Evolutionary conservation across 2,888 invertebrate genomes (phyloP), one percentile per base, ranked within the genome.

Genomic region (Nomada lathburiana): DNA sequence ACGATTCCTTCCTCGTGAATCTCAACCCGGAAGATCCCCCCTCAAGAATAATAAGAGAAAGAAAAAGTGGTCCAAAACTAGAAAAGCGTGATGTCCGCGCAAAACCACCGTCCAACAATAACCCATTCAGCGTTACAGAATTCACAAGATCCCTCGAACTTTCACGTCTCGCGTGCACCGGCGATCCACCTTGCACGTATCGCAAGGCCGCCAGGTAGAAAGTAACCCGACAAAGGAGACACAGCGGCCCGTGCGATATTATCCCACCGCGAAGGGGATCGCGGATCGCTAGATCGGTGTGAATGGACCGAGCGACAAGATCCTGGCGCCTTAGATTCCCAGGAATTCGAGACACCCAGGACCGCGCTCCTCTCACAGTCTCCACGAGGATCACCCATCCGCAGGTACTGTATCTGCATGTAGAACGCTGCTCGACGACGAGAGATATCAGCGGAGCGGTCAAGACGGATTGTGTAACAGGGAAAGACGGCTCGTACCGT

Each of bases 401-500:
- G n/a, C 69, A 23, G 18, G 20, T n/a, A 23, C 60, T 20, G 53
- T 2, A 9, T 53, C 53, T 53, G 11, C 50, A 50, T 18, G 2
- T 20, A 10, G 0, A 16, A 18, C 53, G 53, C 5, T 2, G 9
- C 18, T 20, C 53, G 26, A 26, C 67, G 5, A 7, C 2, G n/a
- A 44, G 42, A 13, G 10, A 64, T 44, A 64, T 62, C 55, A 26
- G 16, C 26, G 53, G 20, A 64, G 11, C 67, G 62, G 68, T 50
- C 50, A 69, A 64, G 50, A 52, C 50, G 71, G 74, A 84, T 87
- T 84, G 84, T 69, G 80, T 87, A 82, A 87, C 87, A 57, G 76
- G 73, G 70, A 68, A 60, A 64, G 55, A 72, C 16, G 16, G 5
- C 26, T 26, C 50, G 10, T 29, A 68, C 42, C 26, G 59, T 3